Conservation (phyloP, 1,140 invertebrate genomes). For the Physella acuta region DNA sequence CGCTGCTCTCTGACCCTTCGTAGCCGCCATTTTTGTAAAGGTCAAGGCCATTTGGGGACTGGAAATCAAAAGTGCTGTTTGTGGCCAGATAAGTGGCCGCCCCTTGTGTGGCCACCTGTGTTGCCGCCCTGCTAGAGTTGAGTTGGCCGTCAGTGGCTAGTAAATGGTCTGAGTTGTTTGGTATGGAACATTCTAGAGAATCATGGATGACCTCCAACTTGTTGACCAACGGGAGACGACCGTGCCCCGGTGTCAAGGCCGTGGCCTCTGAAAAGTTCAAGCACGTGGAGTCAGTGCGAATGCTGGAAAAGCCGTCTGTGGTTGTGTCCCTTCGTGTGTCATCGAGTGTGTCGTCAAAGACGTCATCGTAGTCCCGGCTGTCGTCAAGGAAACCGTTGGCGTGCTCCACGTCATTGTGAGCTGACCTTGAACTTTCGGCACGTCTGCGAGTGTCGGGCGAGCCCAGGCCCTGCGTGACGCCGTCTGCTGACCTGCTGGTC, state of each 20-base stretch:
- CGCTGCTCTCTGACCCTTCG: background rate
- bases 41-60: background rate
- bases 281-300: background rate
- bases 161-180: background rate
- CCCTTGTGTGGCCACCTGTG: no score
- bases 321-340: background rate
- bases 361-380: background rate
- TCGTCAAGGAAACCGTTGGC: background rate
- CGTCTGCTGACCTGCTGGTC: background rate
- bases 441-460: background rate
- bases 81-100: no score
- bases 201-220: background rate
- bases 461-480: background rate
- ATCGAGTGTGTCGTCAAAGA: background rate
- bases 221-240: background rate
- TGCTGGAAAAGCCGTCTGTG: conserved; percentile 11
- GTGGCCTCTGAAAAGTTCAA: background rate
- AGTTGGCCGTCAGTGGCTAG: background rate
- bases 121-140: no score
- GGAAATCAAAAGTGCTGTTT: background rate
- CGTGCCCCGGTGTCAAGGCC: no score
- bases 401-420: background rate
- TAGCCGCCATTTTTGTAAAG: background rate
- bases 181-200: background rate
- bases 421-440: background rate